A percentile compares a stretch with the other conserved stretches of the same genome.
Evolutionary conservation across 2,113 vertebrate genomes (phyloP).

Genomic region (Vireo altiloquus): DNA sequence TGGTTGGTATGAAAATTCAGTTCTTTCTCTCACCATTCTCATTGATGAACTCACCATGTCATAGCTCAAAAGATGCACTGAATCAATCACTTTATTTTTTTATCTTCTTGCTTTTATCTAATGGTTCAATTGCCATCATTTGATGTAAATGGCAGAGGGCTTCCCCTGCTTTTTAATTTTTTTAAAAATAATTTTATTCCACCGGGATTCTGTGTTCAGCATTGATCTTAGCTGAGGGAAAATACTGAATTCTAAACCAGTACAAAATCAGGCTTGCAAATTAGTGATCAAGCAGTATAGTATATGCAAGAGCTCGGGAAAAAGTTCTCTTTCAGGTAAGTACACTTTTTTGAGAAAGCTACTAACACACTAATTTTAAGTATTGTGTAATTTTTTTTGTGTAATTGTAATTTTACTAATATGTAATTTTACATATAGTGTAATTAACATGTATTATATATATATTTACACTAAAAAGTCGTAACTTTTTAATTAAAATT

Average conservation of each 20-base stretch:
- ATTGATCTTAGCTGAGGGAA: background rate
- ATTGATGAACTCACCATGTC: background rate
- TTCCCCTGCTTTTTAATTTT: background rate
- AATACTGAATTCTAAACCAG: background rate
- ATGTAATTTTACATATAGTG: background rate
- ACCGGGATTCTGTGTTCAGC: background rate
- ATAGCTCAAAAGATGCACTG: background rate
- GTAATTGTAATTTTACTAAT: too few species aligned
- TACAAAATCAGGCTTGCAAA: background rate
- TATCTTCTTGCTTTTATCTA: background rate
- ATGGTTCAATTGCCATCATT: background rate
- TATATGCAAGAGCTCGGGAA: background rate
- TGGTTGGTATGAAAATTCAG: background rate
- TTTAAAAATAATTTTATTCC: background rate
- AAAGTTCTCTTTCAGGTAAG: background rate
- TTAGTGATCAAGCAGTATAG: background rate
- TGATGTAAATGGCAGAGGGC: background rate
- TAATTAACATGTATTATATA: background rate
- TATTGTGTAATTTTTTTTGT: too few species aligned
- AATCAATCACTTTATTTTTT: background rate
- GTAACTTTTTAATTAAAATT: background rate
- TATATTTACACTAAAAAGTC: background rate
- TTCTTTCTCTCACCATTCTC: background rate
- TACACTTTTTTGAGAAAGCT: background rate
- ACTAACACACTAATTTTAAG: background rate